Percentiles rank a stretch among this genome's conserved stretches.
Conservation (phyloP, 2,888 invertebrate species). For the Gymnosoma rotundatum region DNA sequence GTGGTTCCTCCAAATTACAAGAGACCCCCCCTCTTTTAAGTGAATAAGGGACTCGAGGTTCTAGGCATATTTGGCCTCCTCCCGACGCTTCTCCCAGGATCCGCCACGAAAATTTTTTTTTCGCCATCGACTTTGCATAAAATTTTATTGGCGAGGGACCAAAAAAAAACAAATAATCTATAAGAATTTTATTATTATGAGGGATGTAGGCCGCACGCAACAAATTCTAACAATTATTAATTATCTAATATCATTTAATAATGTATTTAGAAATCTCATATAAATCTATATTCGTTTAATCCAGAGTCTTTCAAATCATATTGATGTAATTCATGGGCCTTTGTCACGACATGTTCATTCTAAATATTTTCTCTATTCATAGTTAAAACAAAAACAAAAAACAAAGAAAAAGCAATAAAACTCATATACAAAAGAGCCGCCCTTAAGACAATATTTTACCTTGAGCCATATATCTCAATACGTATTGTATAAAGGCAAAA, state of each 20-base stretch:
- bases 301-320: conserved; percentile 25
- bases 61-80: no score
- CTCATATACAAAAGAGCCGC: conserved; percentile 56
- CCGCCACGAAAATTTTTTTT: no score
- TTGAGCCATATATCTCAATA: conserved; percentile 47
- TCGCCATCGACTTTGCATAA: no score
- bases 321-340: conserved; percentile 35
- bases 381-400: not conserved
- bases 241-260: not conserved
- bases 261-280: not conserved
- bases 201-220: no score
- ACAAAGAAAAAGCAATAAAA: conserved; percentile 19
- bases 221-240: no score
- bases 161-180: no score
- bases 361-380: not conserved
- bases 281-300: conserved; percentile 11
- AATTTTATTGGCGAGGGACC: no score
- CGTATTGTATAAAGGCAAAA: not conserved
- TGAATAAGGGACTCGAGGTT: no score
- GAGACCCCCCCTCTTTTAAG: no score
- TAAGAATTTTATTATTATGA: no score
- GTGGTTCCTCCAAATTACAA: no score
- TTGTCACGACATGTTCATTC: conserved; percentile 55
- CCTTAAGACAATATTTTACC: conserved; percentile 48
- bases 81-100: no score